A percentile compares a stretch with the other conserved stretches of the same genome.
These are phyloP conservation scores for Lepisosteus oculatus DNA, from an alignment of 2,113 vertebrate genomes.

Conservation along the genomic window DNA sequence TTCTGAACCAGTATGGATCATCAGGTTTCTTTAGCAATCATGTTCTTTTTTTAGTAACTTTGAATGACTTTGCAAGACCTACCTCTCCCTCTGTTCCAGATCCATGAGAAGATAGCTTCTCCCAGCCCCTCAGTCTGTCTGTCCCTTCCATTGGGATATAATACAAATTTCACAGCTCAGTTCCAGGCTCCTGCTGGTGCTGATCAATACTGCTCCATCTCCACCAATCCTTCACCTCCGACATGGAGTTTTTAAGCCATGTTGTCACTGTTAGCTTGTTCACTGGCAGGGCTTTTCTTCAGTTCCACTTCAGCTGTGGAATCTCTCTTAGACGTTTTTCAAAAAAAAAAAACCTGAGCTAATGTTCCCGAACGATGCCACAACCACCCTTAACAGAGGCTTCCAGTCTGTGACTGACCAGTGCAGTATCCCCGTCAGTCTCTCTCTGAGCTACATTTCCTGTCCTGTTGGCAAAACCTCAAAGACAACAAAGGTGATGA, in stretches of 20 bases:
- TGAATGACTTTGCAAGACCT: too few relatives aligned
- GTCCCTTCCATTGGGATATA: constrained; percentile 4
- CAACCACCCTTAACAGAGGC: neutral
- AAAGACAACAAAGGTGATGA: too few relatives aligned
- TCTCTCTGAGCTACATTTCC: constrained; percentile 29
- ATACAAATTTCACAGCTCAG: neutral
- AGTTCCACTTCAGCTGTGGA: constrained; percentile 3
- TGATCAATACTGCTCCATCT: too few relatives aligned
- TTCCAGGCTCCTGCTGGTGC: constrained; percentile 9
- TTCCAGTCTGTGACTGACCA: neutral
- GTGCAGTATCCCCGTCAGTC: constrained; percentile 4
- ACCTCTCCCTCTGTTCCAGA: too few relatives aligned
- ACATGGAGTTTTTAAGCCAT: neutral
- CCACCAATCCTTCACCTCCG: too few relatives aligned
- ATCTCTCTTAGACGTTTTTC: constrained; percentile 28
- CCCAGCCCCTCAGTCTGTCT: neutral
- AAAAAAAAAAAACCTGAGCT: constrained; percentile 21
- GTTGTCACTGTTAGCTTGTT: neutral
- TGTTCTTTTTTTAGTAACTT: too few relatives aligned
- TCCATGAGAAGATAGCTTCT: too few relatives aligned
- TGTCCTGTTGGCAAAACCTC: too few relatives aligned
- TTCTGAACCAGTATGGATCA: too few relatives aligned
- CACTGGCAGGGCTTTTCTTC: constrained; percentile 3
- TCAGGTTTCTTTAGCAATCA: too few relatives aligned
- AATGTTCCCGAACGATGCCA: constrained; percentile 54